Conservation (phyloP, 2,888 invertebrate genomes). For the Prenolepis imparis region DNA sequence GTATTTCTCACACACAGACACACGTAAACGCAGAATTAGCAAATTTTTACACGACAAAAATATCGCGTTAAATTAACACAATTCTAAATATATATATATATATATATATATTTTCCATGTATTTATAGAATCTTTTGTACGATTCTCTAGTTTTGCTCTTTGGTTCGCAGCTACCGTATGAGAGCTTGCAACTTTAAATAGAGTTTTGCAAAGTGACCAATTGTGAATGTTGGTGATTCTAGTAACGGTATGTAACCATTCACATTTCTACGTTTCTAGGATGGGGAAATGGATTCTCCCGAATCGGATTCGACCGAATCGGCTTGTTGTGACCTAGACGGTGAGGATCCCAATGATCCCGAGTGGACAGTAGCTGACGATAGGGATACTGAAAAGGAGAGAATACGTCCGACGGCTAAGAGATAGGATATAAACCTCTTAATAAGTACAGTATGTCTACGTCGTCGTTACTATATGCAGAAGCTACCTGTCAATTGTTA, state of each 20-base stretch:
- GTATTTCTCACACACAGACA: conserved; percentile 57
- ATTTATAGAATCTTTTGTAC: conserved; percentile 62
- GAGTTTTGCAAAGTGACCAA: conserved; percentile 65
- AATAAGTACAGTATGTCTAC: conserved; percentile 78
- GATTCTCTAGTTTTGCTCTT: conserved; percentile 67
- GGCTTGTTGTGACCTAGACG: conserved; percentile 88
- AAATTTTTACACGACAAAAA: conserved; percentile 37
- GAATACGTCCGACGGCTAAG: conserved; percentile 85
- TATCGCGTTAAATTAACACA: conserved; percentile 59
- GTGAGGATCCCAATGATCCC: conserved; percentile 94
- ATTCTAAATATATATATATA: conserved; percentile 49
- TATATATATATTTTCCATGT: conserved; percentile 48
- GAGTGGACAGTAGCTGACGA: conserved; percentile 91
- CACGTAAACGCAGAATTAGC: conserved; percentile 57
- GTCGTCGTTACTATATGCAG: conserved; percentile 82
- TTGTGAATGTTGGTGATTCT: conserved; percentile 44
- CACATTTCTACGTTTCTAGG: conserved; percentile 79
- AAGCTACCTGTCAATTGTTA: conserved; percentile 85
- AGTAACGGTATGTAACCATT: conserved; percentile 58
- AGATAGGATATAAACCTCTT: conserved; percentile 84
- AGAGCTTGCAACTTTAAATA: conserved; percentile 68
- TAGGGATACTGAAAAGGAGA: conserved; percentile 84
- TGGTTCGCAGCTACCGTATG: conserved; percentile 67
- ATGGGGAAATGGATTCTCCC: conserved; percentile 87
- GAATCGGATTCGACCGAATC: conserved; percentile 87